Evolutionary conservation across 2,797 vertebrate species (phyloP).

Genomic region (Myotis planiceps): DNA sequence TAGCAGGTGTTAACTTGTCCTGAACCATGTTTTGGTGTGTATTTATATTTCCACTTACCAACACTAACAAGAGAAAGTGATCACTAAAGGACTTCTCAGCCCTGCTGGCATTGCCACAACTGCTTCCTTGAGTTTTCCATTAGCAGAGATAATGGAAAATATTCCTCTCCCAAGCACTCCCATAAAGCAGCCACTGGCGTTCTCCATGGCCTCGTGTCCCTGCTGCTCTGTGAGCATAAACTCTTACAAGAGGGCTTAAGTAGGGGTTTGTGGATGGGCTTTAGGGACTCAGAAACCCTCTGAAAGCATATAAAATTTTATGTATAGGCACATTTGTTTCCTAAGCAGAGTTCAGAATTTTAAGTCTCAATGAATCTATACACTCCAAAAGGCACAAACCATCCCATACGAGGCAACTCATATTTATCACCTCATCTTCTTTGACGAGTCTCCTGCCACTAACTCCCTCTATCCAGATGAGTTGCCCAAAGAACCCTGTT

Average conservation of each 20-base stretch:
- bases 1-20: not conserved
- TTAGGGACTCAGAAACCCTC: not conserved
- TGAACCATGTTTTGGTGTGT: not conserved
- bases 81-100: not conserved
- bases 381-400: not conserved
- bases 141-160: not conserved
- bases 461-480: not conserved
- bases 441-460: not conserved
- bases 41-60: slow-evolving; percentile 16
- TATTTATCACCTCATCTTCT: not conserved
- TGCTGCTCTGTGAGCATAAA: not conserved
- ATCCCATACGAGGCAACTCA: rapidly evolving
- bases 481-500: not conserved
- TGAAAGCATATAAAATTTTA: not conserved
- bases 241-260: not conserved
- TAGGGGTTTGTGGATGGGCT: not conserved
- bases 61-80: not conserved
- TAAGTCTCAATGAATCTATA: not conserved
- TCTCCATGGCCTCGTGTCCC: not conserved
- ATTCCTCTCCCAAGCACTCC: not conserved
- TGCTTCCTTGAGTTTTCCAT: not conserved
- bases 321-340: not conserved
- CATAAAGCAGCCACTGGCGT: not conserved
- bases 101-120: not conserved
- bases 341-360: not conserved